Percentiles rank a stretch among this genome's conserved stretches.
Conservation (phyloP, 2,113 vertebrate genomes). For the Gnathonemus longibarbis region DNA sequence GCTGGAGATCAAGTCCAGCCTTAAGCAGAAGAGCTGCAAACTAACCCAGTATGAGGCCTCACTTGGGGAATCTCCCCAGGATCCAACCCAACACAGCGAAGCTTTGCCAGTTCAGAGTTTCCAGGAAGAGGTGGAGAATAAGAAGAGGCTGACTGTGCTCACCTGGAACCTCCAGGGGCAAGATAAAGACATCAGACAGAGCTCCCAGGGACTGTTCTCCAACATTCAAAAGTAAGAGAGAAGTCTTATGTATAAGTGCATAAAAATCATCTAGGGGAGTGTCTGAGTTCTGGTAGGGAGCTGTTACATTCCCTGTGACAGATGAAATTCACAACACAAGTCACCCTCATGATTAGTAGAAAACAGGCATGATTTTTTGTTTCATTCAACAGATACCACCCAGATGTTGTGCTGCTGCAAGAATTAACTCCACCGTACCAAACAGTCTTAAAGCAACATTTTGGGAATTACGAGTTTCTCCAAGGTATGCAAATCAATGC, state of each 20-base stretch:
- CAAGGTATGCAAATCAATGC: conserved; percentile 50
- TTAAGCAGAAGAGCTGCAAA: neutral
- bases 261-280: neutral
- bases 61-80: neutral
- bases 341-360: neutral
- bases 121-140: neutral
- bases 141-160: conserved; percentile 56
- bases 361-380: neutral
- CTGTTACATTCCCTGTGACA: neutral
- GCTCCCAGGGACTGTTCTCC: conserved; percentile 56
- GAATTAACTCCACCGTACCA: conserved; percentile 61
- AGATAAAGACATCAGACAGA: conserved; percentile 56
- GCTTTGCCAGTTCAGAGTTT: neutral
- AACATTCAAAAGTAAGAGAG: conserved; percentile 55
- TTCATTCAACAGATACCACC: conserved; percentile 55
- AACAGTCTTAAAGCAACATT: conserved; percentile 54
- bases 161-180: conserved; percentile 76
- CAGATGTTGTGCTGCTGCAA: conserved; percentile 73
- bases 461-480: conserved; percentile 63
- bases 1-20: neutral
- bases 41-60: neutral
- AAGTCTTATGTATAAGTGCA: neutral
- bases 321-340: neutral
- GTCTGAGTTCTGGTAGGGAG: neutral
- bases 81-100: neutral